Percentiles rank a stretch among this genome's conserved stretches.
Conservation (phyloP, 2,888 invertebrate genomes). For the Metallyticus violacea region DNA sequence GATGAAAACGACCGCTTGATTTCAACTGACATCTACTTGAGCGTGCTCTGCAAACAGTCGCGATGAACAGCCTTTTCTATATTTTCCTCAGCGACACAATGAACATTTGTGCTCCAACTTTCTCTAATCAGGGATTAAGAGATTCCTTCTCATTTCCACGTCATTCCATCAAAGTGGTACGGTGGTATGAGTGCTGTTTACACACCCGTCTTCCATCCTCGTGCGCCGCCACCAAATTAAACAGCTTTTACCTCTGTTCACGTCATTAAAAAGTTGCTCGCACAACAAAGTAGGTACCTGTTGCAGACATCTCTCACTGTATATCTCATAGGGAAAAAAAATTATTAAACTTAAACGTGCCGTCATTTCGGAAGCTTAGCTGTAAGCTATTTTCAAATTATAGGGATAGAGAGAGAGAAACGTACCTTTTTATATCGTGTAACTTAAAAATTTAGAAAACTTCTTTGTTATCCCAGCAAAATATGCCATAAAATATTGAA, state of each 20-base stretch:
- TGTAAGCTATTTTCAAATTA: no score
- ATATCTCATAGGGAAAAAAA: no score
- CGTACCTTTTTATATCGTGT: no score
- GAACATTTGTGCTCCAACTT: no score
- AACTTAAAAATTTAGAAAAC: no score
- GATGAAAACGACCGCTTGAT: not conserved
- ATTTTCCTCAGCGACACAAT: not conserved
- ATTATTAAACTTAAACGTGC: no score
- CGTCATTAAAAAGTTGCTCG: not conserved
- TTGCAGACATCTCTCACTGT: no score
- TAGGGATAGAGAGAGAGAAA: no score
- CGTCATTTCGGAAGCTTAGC: no score
- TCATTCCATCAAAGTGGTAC: not conserved
- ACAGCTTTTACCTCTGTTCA: not conserved
- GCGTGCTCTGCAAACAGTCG: not conserved
- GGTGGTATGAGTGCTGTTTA: not conserved
- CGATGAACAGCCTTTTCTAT: not conserved
- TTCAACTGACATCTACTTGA: not conserved
- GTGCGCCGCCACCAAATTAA: not conserved
- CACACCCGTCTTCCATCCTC: not conserved
- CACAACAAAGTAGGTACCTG: not conserved
- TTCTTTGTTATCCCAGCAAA: no score
- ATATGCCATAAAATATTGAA: no score
- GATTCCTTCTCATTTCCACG: not conserved
- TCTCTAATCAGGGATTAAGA: not conserved